Conservation (phyloP, 2,797 vertebrate genomes). For the Sebastiscus tertius region DNA sequence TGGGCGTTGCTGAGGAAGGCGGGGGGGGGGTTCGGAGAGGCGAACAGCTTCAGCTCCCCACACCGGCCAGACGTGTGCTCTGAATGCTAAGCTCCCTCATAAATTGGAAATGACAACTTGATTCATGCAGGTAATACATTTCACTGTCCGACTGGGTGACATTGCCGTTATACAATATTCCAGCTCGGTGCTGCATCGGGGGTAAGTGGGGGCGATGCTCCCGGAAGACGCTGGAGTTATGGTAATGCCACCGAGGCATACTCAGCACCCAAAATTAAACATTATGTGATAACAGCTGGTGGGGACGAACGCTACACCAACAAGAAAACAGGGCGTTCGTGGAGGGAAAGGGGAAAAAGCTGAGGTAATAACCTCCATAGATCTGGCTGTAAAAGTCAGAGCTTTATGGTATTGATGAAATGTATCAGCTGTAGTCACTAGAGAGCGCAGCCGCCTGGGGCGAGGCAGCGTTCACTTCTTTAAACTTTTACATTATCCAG, state of each 20-base stretch:
- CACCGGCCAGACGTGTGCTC: conserved; percentile 25
- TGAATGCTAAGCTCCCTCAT: conserved; percentile 60
- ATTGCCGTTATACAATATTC: conserved; percentile 56
- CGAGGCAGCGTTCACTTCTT: conserved; percentile 6
- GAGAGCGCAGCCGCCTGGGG: conserved; percentile 14
- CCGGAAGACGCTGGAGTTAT: conserved; percentile 26
- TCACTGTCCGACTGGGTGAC: conserved; percentile 55
- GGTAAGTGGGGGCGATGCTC: conserved; percentile 15
- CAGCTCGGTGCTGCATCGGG: conserved; percentile 22
- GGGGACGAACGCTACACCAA: conserved; percentile 9
- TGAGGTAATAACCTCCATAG: conserved; percentile 24
- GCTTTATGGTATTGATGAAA: conserved; percentile 40
- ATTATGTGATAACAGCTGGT: conserved; percentile 21
- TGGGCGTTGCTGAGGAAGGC: neutral
- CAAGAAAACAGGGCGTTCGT: neutral
- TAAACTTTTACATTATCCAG: conserved; percentile 49
- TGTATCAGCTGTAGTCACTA: conserved; percentile 26
- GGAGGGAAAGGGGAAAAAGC: conserved; percentile 3
- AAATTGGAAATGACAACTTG: conserved; percentile 74
- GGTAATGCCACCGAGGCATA: conserved; percentile 4
- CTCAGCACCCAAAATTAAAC: conserved; percentile 22
- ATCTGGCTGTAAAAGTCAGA: conserved; percentile 15
- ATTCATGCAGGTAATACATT: conserved; percentile 72
- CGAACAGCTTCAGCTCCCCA: neutral
- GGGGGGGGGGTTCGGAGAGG: neutral